Conservation (phyloP, 2,113 vertebrate species). For the Chauna torquata region DNA sequence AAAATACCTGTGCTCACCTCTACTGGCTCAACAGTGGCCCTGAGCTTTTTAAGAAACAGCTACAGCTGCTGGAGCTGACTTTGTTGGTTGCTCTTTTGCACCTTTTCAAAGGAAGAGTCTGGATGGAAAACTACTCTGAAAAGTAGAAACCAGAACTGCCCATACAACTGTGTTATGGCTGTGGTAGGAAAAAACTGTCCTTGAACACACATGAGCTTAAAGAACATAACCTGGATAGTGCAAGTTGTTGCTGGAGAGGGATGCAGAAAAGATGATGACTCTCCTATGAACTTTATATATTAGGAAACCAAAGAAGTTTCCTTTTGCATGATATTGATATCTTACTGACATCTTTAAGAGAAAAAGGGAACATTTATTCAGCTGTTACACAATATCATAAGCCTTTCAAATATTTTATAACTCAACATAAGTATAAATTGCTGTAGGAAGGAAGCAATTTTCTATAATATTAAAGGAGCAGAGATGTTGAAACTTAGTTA, state of each 20-base stretch:
- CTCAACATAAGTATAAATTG: background rate
- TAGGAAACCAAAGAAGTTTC: background rate
- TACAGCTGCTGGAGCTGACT: background rate
- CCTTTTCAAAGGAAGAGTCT: background rate
- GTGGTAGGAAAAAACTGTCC: background rate
- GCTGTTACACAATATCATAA: background rate
- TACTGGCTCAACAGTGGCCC: background rate
- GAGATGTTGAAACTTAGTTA: background rate
- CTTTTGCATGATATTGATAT: background rate
- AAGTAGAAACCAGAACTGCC: background rate
- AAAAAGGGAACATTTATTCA: background rate
- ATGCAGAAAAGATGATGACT: background rate
- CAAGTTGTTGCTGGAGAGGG: background rate
- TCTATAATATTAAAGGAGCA: background rate
- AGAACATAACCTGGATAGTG: background rate
- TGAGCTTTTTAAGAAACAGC: background rate
- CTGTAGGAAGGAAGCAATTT: background rate
- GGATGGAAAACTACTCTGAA: background rate
- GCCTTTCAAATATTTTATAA: background rate
- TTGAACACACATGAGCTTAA: background rate
- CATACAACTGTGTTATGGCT: background rate
- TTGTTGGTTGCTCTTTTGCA: background rate
- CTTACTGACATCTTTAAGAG: background rate
- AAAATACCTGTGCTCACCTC: background rate
- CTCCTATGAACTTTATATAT: background rate